Conservation (phyloP, 2,113 vertebrate genomes). For the Malaclemys terrapin region DNA sequence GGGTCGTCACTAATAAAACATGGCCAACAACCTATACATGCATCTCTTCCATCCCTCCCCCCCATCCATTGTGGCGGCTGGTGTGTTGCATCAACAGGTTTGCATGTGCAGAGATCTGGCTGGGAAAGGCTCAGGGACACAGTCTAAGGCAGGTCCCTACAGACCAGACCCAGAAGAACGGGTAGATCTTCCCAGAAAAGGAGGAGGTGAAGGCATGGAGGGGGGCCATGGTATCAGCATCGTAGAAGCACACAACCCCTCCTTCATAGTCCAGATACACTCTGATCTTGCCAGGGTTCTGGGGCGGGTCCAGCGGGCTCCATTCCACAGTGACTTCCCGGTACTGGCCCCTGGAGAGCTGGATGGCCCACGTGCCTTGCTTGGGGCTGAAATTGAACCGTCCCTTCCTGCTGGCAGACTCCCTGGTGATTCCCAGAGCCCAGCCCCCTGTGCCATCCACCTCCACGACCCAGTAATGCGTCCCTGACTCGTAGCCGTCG, state of each 20-base stretch:
- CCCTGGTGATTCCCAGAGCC: conserved; percentile 39
- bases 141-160: background rate
- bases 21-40: background rate
- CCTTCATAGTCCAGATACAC: background rate
- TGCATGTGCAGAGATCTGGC: background rate
- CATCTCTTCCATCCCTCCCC: too few species aligned
- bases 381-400: background rate
- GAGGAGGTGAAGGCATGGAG: background rate
- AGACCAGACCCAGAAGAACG: background rate
- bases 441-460: conserved; percentile 57
- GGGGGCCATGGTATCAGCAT: background rate
- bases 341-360: background rate
- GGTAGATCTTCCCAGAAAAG: background rate
- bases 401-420: background rate
- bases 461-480: conserved; percentile 66
- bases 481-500: background rate
- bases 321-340: background rate
- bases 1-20: background rate
- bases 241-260: background rate
- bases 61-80: background rate
- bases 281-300: background rate
- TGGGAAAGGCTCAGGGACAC: background rate
- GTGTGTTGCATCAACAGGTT: background rate
- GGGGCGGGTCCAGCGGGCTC: background rate
- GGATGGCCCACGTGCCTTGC: background rate